Evolutionary conservation across 2,113 vertebrate genomes (phyloP).

Genomic region (Ivindomyrus marchei): DNA sequence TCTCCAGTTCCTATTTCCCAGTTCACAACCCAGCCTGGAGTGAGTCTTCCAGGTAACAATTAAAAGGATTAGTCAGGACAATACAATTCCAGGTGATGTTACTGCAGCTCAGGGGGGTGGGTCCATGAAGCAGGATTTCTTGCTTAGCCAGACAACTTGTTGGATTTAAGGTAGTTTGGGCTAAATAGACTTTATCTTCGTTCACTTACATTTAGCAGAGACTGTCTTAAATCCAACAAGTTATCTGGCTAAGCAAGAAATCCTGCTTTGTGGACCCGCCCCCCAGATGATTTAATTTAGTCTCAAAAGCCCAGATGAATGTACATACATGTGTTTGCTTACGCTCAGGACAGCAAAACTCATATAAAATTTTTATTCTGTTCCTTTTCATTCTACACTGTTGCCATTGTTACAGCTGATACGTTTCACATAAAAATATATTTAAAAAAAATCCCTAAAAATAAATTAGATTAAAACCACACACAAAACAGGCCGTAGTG

Average conservation of each 20-base stretch:
- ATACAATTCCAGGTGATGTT: neutral
- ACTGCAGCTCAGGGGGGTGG: neutral
- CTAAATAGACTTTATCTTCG: too few species aligned
- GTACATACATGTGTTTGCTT: neutral
- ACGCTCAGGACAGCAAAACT: neutral
- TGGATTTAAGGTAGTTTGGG: too few species aligned
- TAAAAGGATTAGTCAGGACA: neutral
- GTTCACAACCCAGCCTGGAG: neutral
- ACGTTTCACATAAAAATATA: neutral
- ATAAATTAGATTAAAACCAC: constrained; percentile 8
- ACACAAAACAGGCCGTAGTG: neutral
- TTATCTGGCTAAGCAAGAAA: too few species aligned
- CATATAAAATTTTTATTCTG: constrained; percentile 12
- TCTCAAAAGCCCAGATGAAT: neutral
- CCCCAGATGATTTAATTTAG: neutral
- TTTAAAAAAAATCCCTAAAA: neutral
- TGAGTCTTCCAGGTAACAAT: neutral
- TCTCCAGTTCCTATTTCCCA: neutral
- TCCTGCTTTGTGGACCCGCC: too few species aligned
- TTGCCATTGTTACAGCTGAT: neutral
- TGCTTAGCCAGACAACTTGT: too few species aligned
- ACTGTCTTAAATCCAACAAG: too few species aligned
- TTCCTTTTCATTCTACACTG: neutral
- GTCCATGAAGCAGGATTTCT: too few species aligned
- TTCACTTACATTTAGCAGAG: too few species aligned